Conservation (phyloP, 2,888 invertebrate genomes). For the Gymnocheta viridis region DNA sequence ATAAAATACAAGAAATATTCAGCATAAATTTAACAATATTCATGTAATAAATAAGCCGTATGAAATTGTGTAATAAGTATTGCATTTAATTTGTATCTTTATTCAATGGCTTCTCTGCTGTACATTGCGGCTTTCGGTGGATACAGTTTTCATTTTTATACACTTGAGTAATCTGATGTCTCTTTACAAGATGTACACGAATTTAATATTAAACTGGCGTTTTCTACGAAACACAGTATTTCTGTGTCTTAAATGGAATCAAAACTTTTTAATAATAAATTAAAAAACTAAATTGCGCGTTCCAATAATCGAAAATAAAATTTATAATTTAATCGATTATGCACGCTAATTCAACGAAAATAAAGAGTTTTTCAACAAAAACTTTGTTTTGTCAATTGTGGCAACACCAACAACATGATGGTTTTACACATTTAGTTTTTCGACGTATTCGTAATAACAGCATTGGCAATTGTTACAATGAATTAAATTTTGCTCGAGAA, state of each 20-base stretch:
- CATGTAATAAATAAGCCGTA: conserved; percentile 12
- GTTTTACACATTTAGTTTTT: too few species aligned
- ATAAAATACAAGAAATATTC: not conserved
- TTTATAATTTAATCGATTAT: too few species aligned
- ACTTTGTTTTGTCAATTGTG: too few species aligned
- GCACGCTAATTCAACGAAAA: too few species aligned
- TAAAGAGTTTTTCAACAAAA: too few species aligned
- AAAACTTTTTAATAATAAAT: too few species aligned
- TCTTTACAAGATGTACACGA: conserved; percentile 5
- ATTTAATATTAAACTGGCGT: conserved; percentile 5
- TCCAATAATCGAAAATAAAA: too few species aligned
- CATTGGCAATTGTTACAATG: too few species aligned
- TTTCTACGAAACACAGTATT: not conserved
- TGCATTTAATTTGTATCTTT: conserved; percentile 34
- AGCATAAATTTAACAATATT: conserved; percentile 12
- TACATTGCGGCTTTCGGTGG: not conserved
- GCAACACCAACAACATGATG: too few species aligned
- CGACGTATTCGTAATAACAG: too few species aligned
- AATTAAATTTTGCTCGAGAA: too few species aligned
- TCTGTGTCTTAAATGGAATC: not conserved
- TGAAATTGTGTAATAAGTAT: conserved; percentile 49
- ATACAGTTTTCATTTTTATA: not conserved
- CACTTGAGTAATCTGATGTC: conserved; percentile 41
- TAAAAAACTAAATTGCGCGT: too few species aligned
- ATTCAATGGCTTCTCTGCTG: conserved; percentile 32